Evolutionary conservation across 2,888 invertebrate species (phyloP).

Genomic region (Drosophila pullipes): DNA sequence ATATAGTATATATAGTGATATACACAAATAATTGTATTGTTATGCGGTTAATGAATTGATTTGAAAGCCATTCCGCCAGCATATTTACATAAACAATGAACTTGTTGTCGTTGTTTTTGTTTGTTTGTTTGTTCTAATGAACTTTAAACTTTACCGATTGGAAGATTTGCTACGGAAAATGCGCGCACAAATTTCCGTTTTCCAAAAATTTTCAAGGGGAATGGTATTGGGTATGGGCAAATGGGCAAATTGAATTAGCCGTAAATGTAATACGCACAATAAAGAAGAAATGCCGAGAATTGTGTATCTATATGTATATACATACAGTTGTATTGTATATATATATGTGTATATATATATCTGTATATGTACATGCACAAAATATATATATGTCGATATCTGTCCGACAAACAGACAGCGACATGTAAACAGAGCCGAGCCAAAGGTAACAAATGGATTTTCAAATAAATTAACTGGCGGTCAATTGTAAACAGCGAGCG

Average conservation of each 20-base stretch:
- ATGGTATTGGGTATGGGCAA: constrained; percentile 10
- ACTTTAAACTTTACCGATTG: constrained; percentile 38
- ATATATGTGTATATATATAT: constrained; percentile 12
- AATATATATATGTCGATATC: constrained; percentile 35
- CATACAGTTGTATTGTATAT: background rate
- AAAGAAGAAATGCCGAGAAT: constrained; percentile 38
- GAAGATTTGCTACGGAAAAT: constrained; percentile 16
- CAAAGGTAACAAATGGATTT: constrained; percentile 81
- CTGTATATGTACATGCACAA: background rate
- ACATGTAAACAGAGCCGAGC: constrained; percentile 73
- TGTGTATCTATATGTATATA: constrained; percentile 36
- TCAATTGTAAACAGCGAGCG: constrained; percentile 69
- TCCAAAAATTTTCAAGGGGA: constrained; percentile 20
- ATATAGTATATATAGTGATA: background rate
- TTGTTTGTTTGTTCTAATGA: constrained; percentile 32
- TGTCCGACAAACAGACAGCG: constrained; percentile 28
- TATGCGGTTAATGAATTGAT: constrained; percentile 53
- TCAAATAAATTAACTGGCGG: constrained; percentile 73
- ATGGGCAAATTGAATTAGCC: constrained; percentile 70
- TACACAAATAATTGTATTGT: constrained; percentile 20
- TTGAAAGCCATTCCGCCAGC: constrained; percentile 42
- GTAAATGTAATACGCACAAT: constrained; percentile 58
- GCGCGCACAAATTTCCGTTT: constrained; percentile 8
- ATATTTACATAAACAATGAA: constrained; percentile 63
- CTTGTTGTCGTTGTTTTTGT: constrained; percentile 14